Base-by-base conservation (phyloP, 2,113 vertebrate species). In the Pygoscelis antarcticus region DNA sequence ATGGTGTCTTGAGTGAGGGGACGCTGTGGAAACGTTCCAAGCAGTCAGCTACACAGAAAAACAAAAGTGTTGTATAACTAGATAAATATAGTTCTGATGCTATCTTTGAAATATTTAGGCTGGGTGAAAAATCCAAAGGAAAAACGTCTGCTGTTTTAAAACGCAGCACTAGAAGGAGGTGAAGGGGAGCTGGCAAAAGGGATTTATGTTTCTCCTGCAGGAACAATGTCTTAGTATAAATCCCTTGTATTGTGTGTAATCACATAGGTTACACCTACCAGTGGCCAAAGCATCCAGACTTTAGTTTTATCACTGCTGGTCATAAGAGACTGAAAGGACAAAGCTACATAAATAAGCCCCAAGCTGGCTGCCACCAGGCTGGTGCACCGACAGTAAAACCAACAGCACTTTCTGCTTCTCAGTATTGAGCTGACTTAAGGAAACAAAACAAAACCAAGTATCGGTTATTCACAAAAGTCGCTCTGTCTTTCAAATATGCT, bases 51-150 rank as follows among this genome's bases (percentile, higher is more conserved):
- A 60, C n/a, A 12, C 10, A 74, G 52, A 57, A 65, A 89, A 91
- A 70, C 18, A 62, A 44, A 85, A 86, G 16, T 77, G 87, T 57
- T 65, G 58, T 70, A 58, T 93, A 93, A 92, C 87, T 89, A 93
- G 93, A 94, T 81, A 89, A 95, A 93, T 83, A 75, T 69, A 80
- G 46, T 84, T 94, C 83, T 95, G 93, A 79, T 94, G 82, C 90
- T 97, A 87, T 93, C 88, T 95, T 93, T 84, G 77, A 95, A 96
- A 91, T 97, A 97, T 93, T 97, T 95, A 87, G 92, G 74, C 94
- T 94, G 90, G 80, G 60, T 62, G 60, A 82, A 94, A 78, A 85
- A 96, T 27, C 54, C 29, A 52, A 89, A 85, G 83, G 64, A 92
- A 87, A 90, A 91, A 78, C 4, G 34, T 89, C 54, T 96, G 79